Evolutionary conservation across 2,888 invertebrate species (phyloP), one percentile per base, ranked within the genome.

Genomic region (Aspidapion aeneum): DNA sequence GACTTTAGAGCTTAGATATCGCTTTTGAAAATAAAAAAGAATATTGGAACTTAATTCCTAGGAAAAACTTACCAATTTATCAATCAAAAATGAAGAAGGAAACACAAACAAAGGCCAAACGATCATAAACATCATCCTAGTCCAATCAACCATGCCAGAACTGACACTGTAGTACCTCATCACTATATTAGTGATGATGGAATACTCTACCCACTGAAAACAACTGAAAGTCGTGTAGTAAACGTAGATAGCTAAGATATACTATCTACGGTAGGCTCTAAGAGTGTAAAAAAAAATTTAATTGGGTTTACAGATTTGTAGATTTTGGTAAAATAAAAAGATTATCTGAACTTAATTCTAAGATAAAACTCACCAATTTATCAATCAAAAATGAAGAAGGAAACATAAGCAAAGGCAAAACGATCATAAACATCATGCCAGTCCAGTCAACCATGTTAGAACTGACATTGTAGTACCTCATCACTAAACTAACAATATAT

Each of bases 81-180:
- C 95, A 72, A 98, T 85, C 62, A 98, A 86, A 88, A 92, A 98
- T 75, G 95, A 94, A 18, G 93, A 96, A 0, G 98, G 98, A 75
- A 98, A 93, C 74, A 98, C 94, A 69, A 98, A 86, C 9, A 96
- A 94, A 71, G 98, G 95, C 81, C 98, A 99, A 1, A 90, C 86
- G 67, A 95, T 86, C 97, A 98, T 98, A 82, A 90, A 98, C 74
- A 98, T 87, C 91, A 98, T 93, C 54, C 96, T 95, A 19, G 97
- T 93, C 96, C 96, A 96, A 79, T 98, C 92, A 61, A 98, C 92
- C 70, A 86, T 85, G 72, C 86, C 85, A 70, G 86, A 86, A 71
- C 83, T 82, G 21, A 93, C 88, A 50, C 83, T 83, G 77, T 93
- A 93, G 80, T 91, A 91, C 73, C 86, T 87, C 74, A 82, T 84